Base-by-base conservation (phyloP, 1,140 invertebrate species). In the Drosophila biarmipes region DNA sequence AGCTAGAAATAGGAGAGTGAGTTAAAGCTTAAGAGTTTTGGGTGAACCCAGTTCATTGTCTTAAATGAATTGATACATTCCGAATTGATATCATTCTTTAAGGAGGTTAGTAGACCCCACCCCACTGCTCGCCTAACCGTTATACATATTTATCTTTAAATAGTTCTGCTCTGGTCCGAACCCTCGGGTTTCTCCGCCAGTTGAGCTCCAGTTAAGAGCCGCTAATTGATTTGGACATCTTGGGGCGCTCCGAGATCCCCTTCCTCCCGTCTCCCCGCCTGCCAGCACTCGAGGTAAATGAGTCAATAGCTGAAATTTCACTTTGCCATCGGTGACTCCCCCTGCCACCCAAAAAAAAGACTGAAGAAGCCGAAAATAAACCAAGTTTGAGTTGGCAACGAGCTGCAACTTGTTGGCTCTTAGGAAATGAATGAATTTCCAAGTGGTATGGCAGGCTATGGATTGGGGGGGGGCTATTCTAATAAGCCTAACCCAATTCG, bases 241-340 rank as follows among this genome's bases (percentile, higher is more conserved):
- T 34, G 37, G 34, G 49, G 45, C 42, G 48, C 56, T 27, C 24
- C 2, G 14, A 57, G 29, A 49, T 19, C 8, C n/a, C 45, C 11
- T 35, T 17, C 19, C 29, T 14, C 10, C 24, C n/a, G 1, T 6
- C 34, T 21, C 52, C 2, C 31, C 15, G 37, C 58, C 17, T 14
- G 1, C 5, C n/a, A 55, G 61, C 61, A 64, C 61, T 56, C 31
- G 49, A 67, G 66, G 48, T 35, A 56, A 55, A 54, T 73, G 71
- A 73, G 69, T 73, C 69, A 75, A 75, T 67, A 75, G 73, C 61
- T 54, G 31, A 55, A 75, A 75, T 75, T 75, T 75, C 72, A 75
- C 72, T 75, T 63, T 78, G 58, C 67, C 56, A 53, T 38, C 24
- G 52, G 63, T 69, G 49, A 69, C 63, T 69, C 63, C 66, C 62